A percentile compares a stretch with the other conserved stretches of the same genome.
These are phyloP conservation scores for Acronicta aceris DNA, from an alignment of 2,888 invertebrate species.

Conservation along the genomic window DNA sequence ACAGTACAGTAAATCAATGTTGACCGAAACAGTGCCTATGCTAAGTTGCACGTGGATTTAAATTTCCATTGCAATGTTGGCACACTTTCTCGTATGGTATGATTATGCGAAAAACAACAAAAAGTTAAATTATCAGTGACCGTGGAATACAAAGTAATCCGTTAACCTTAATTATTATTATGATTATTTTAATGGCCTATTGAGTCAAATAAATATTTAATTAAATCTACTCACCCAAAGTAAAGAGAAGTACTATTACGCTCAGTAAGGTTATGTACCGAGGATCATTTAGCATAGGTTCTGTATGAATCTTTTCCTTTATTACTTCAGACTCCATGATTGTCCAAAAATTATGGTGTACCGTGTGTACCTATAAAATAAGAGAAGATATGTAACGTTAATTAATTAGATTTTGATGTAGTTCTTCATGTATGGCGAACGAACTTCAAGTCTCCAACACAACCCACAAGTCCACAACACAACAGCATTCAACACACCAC, in stretches of 20 bases:
- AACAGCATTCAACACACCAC: too few species aligned
- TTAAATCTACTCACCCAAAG: constrained; percentile 74
- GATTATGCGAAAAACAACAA: neutral
- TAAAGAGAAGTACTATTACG: constrained; percentile 78
- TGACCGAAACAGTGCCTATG: neutral
- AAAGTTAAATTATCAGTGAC: too few species aligned
- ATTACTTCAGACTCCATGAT: constrained; percentile 82
- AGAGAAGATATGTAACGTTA: too few species aligned
- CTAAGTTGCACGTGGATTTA: constrained; percentile 5
- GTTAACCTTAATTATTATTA: too few species aligned
- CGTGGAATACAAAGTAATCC: too few species aligned
- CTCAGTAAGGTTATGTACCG: constrained; percentile 86
- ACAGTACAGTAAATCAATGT: too few species aligned
- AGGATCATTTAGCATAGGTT: constrained; percentile 82
- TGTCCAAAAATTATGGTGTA: neutral
- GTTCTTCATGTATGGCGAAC: too few species aligned
- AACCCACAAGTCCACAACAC: too few species aligned
- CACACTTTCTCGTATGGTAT: neutral
- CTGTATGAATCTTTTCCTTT: constrained; percentile 84
- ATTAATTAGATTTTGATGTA: too few species aligned
- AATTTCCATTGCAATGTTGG: constrained; percentile 24
- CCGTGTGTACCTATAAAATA: neutral
- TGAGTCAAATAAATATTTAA: neutral
- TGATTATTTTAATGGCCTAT: too few species aligned
- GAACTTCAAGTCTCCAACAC: too few species aligned